Evolutionary conservation across 2,888 invertebrate genomes (phyloP).

Genomic region (Pteria penguin): DNA sequence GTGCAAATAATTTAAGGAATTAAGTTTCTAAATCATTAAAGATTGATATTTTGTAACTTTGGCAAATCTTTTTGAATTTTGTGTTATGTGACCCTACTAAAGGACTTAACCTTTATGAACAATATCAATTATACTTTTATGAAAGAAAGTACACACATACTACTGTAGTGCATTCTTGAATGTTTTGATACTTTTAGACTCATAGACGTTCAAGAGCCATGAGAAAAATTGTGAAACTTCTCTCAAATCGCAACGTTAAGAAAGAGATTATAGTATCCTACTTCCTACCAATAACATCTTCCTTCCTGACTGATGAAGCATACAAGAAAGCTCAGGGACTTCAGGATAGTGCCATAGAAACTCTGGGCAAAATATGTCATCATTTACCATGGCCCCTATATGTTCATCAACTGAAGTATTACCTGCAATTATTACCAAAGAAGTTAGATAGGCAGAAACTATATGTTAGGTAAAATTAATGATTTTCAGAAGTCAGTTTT

Average conservation of each 20-base stretch:
- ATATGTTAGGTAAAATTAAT: slow-evolving; percentile 83
- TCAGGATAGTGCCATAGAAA: slow-evolving; percentile 91
- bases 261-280: slow-evolving; percentile 88
- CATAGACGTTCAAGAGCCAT: slow-evolving; percentile 92
- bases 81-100: no score
- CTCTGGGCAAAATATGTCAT: slow-evolving; percentile 88
- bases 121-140: no score
- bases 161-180: no score
- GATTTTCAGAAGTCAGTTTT: no score
- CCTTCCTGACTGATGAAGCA: slow-evolving; percentile 89
- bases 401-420: slow-evolving; percentile 89
- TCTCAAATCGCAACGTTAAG: slow-evolving; percentile 52
- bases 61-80: no score
- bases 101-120: no score
- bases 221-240: slow-evolving; percentile 83
- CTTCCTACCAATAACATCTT: slow-evolving; percentile 90
- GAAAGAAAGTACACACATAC: no score
- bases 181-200: slow-evolving; percentile 86
- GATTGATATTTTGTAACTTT: no score
- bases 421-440: slow-evolving; percentile 87
- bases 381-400: slow-evolving; percentile 95
- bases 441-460: slow-evolving; percentile 90
- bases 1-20: neutral
- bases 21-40: no score
- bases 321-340: slow-evolving; percentile 85